These are phyloP conservation scores for Dicyrtoma fusca DNA, from an alignment of 2,888 invertebrate genomes.

Conservation along the genomic window DNA sequence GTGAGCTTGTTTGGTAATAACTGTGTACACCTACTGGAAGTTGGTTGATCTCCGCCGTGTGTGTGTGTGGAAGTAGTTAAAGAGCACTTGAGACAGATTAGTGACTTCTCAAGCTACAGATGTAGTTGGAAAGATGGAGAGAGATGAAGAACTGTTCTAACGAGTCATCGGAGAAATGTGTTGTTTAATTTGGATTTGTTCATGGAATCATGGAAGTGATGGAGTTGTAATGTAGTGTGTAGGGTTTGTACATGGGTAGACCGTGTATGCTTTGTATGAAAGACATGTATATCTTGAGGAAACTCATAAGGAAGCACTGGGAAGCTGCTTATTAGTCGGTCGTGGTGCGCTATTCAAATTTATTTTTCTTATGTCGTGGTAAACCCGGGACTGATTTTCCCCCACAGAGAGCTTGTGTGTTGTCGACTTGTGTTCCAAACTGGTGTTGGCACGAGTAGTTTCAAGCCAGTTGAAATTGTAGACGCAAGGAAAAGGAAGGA, in stretches of 20 bases:
- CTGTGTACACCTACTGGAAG: too few species aligned
- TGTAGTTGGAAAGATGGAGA: conserved; percentile 16
- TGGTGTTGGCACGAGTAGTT: conserved; percentile 18
- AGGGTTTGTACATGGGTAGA: not conserved
- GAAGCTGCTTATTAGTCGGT: conserved; percentile 13
- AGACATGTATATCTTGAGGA: not conserved
- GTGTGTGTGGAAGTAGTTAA: too few species aligned
- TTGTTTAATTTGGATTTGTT: too few species aligned
- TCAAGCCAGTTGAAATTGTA: conserved; percentile 22
- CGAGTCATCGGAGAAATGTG: conserved; percentile 1
- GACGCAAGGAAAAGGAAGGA: not conserved
- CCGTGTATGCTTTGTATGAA: not conserved
- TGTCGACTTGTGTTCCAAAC: conserved; percentile 16
- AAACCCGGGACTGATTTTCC: conserved; percentile 4
- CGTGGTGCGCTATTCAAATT: not conserved
- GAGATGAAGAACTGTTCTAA: not conserved
- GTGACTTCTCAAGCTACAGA: not conserved
- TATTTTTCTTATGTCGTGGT: not conserved
- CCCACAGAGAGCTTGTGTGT: conserved; percentile 13
- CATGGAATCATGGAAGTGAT: too few species aligned
- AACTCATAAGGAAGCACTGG: not conserved
- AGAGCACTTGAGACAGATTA: too few species aligned
- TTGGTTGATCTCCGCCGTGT: too few species aligned
- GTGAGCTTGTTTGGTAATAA: too few species aligned
- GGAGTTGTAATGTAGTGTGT: too few species aligned